Evolutionary conservation across 2,797 vertebrate genomes (phyloP).

Genomic region (Phrynocephalus vlangalii): DNA sequence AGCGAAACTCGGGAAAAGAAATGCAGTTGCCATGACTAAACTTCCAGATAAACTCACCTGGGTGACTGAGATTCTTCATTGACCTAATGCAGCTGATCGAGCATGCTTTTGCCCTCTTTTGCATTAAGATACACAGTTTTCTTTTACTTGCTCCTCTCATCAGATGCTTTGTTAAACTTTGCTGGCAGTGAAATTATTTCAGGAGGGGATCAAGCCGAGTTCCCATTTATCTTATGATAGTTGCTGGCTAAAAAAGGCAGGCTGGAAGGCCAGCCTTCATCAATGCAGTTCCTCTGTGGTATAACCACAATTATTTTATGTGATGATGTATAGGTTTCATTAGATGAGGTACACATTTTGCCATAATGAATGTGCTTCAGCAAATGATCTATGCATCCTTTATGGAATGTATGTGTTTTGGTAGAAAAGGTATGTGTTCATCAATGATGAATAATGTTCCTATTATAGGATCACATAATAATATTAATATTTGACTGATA

Average conservation of each 20-base stretch:
- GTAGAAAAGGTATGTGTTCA: slow-evolving; percentile 82
- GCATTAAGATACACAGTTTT: not conserved
- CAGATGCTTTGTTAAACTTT: not conserved
- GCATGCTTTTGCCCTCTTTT: no score
- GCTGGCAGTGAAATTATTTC: not conserved
- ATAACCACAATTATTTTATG: slow-evolving; percentile 78
- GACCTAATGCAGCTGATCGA: no score
- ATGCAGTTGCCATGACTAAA: no score
- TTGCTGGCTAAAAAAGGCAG: slow-evolving; percentile 38
- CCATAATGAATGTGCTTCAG: slow-evolving; percentile 80
- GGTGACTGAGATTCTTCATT: no score
- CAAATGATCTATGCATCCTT: slow-evolving; percentile 82
- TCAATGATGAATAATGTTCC: slow-evolving; percentile 82
- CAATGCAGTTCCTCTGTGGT: slow-evolving; percentile 75
- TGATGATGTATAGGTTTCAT: slow-evolving; percentile 84
- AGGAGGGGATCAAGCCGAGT: not conserved
- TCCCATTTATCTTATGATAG: not conserved
- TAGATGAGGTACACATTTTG: slow-evolving; percentile 78
- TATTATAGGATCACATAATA: slow-evolving; percentile 67
- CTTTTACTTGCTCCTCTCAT: not conserved
- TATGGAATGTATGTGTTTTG: slow-evolving; percentile 80
- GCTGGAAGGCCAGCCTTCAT: slow-evolving; percentile 35
- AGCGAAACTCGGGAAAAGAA: no score
- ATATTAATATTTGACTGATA: slow-evolving; percentile 73
- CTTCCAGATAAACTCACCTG: no score